phyloP scores from a whole-genome alignment of 2,888 invertebrate species.

The Napeogenes inachia region DNA sequence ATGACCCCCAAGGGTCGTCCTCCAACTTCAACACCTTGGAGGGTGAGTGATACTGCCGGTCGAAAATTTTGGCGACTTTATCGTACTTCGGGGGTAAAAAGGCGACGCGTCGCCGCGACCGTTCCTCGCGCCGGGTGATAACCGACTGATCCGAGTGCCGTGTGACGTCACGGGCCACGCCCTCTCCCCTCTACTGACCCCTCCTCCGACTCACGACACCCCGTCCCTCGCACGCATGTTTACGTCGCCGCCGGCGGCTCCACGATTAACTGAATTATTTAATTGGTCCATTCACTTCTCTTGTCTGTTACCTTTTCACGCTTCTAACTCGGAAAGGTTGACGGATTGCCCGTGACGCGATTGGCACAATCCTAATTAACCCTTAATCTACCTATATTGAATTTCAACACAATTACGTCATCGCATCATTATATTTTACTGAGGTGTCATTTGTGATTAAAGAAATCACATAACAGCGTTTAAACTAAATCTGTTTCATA shows the following conservation, averaged over 20 bases:
- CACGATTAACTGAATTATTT: slow-evolving; percentile 76
- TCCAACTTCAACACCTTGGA: slow-evolving; percentile 83
- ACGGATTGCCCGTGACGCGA: slow-evolving; percentile 56
- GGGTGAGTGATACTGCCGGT: slow-evolving; percentile 78
- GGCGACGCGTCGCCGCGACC: slow-evolving; percentile 69
- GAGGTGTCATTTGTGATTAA: too few relatives aligned
- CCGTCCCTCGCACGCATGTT: slow-evolving; percentile 69
- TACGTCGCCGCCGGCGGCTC: slow-evolving; percentile 72
- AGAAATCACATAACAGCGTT: too few relatives aligned
- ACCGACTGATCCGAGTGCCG: slow-evolving; percentile 64
- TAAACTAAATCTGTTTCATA: too few relatives aligned
- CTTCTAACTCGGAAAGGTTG: slow-evolving; percentile 62
- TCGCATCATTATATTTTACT: not conserved
- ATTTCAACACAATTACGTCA: slow-evolving; percentile 3
- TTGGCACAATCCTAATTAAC: slow-evolving; percentile 59
- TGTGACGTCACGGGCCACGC: slow-evolving; percentile 73
- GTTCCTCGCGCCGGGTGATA: slow-evolving; percentile 67
- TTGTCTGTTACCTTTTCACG: slow-evolving; percentile 69
- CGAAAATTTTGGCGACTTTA: slow-evolving; percentile 76
- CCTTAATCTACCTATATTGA: slow-evolving; percentile 41
- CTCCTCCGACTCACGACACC: slow-evolving; percentile 39
- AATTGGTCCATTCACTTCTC: slow-evolving; percentile 76
- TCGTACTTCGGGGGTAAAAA: slow-evolving; percentile 62
- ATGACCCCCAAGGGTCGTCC: slow-evolving; percentile 84
- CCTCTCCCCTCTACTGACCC: slow-evolving; percentile 57